Evolutionary conservation across 2,888 invertebrate species (phyloP).

Genomic region (Lasius platythorax): DNA sequence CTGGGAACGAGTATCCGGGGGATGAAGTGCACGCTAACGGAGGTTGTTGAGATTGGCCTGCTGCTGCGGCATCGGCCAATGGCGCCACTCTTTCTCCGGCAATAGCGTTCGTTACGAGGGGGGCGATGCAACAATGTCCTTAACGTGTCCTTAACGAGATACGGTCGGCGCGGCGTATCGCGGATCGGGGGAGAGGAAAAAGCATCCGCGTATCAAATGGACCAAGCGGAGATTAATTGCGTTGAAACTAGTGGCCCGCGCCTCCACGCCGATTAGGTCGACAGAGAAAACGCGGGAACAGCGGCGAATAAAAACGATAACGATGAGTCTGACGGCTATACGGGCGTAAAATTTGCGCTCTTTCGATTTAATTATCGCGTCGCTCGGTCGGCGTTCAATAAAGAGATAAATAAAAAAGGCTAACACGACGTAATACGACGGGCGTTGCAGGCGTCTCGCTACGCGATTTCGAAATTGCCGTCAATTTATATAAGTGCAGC

Average conservation of each 20-base stretch:
- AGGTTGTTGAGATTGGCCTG: slow-evolving; percentile 73
- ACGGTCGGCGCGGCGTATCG: not conserved
- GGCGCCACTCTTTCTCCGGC: slow-evolving; percentile 48
- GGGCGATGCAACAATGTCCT: slow-evolving; percentile 22
- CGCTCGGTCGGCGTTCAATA: not conserved
- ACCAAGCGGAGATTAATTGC: slow-evolving; percentile 83
- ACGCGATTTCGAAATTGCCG: not conserved
- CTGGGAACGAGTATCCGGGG: slow-evolving; percentile 53
- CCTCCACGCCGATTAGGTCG: slow-evolving; percentile 83
- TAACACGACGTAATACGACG: not conserved
- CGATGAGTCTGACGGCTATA: slow-evolving; percentile 38
- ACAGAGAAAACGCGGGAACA: slow-evolving; percentile 10
- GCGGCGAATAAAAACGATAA: slow-evolving; percentile 56
- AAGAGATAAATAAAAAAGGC: slow-evolving; percentile 57
- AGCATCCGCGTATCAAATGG: slow-evolving; percentile 75
- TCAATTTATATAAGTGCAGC: not conserved
- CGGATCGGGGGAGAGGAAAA: slow-evolving; percentile 27
- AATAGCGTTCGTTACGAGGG: slow-evolving; percentile 18
- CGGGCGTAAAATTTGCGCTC: slow-evolving; percentile 43
- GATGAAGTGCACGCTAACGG: slow-evolving; percentile 40
- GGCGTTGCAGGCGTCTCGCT: not conserved
- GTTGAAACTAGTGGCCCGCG: slow-evolving; percentile 83
- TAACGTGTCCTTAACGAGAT: slow-evolving; percentile 47
- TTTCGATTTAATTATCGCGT: slow-evolving; percentile 61
- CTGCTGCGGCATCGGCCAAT: slow-evolving; percentile 62